These are phyloP conservation scores for Hoplodrina blanda DNA, from an alignment of 2,888 invertebrate species.

Conservation along the genomic window DNA sequence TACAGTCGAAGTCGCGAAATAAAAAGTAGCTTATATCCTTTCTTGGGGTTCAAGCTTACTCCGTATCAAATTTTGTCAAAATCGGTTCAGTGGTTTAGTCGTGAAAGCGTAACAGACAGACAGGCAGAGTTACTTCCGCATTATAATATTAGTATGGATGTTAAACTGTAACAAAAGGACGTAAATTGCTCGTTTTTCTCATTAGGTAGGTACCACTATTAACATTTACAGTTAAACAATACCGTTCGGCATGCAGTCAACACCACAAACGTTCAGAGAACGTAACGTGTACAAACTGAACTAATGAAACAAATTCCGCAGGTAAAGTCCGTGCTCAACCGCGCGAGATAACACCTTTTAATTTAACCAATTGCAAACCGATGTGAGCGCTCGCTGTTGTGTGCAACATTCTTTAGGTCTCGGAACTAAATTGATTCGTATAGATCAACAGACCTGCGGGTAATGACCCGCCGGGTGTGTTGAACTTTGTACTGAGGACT, in stretches of 20 bases:
- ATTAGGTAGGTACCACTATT: neutral
- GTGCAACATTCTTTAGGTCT: conserved; percentile 12
- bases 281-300: conserved; percentile 16
- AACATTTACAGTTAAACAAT: conserved; percentile 15
- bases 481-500: neutral
- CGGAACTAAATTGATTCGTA: conserved; percentile 17
- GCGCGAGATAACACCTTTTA: conserved; percentile 32
- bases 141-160: neutral
- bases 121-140: no score
- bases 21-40: no score
- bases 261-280: conserved; percentile 28
- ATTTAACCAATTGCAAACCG: conserved; percentile 23
- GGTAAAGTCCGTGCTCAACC: conserved; percentile 9
- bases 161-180: neutral
- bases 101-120: no score
- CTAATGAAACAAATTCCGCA: conserved; percentile 46
- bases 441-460: conserved; percentile 9
- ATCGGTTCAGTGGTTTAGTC: no score
- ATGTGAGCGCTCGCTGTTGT: neutral
- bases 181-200: neutral
- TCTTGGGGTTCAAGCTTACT: no score
- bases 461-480: neutral
- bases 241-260: neutral
- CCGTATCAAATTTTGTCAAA: no score
- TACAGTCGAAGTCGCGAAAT: no score